phyloP scores from a whole-genome alignment of 1,140 invertebrate genomes.

The Eufriesea mexicana region DNA sequence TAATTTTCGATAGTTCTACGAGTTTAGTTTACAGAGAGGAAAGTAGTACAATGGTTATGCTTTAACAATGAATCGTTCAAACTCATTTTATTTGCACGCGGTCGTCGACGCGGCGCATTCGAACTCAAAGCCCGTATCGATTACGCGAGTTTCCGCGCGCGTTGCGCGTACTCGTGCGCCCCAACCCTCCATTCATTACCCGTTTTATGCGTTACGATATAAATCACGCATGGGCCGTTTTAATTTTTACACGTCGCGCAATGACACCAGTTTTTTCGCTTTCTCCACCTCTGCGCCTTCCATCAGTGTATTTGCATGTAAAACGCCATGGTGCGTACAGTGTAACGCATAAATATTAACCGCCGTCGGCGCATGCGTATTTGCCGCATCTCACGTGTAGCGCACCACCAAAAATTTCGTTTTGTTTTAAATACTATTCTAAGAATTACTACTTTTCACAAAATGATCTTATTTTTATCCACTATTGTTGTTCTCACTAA shows the following conservation, averaged over 20 bases:
- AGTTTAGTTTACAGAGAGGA: neutral
- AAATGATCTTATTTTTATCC: too few species aligned
- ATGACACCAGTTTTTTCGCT: constrained; percentile 34
- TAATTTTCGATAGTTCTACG: too few species aligned
- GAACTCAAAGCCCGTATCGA: constrained; percentile 32
- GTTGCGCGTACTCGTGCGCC: neutral
- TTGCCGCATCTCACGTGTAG: neutral
- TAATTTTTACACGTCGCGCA: constrained; percentile 31
- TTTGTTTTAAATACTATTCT: too few species aligned
- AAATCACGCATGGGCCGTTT: constrained; percentile 42
- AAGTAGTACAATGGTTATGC: neutral
- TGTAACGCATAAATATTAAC: constrained; percentile 34
- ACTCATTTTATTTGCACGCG: neutral
- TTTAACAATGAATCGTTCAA: neutral
- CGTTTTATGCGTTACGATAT: constrained; percentile 19
- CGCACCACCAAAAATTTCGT: too few species aligned
- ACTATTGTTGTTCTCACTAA: too few species aligned
- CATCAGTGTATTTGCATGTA: constrained; percentile 9
- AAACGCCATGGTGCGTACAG: constrained; percentile 1
- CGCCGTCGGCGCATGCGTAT: neutral
- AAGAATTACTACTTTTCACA: too few species aligned
- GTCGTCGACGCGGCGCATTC: neutral
- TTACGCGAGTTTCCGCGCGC: constrained; percentile 23
- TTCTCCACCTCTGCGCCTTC: too few species aligned
- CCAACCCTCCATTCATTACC: constrained; percentile 22